Evolutionary conservation across 2,113 vertebrate genomes (phyloP), one percentile per base, ranked within the genome.

Genomic region (Erythrocercus mccallii): DNA sequence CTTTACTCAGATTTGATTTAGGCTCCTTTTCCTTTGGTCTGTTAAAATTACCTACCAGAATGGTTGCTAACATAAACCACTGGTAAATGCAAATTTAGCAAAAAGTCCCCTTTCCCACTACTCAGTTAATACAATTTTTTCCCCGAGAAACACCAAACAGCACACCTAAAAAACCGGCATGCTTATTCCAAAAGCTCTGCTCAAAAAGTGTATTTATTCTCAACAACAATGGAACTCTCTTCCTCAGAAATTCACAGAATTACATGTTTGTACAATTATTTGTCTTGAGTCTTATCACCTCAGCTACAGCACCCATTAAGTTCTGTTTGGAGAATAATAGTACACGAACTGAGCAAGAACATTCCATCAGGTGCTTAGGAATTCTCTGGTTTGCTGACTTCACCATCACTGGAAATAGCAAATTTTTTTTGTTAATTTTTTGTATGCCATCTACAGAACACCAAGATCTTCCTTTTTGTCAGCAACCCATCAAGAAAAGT

Each of bases 321-420:
- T 45, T 86, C 37, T 48, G 4, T 50, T 56, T 90, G 47, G 77
- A 56, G 38, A 95, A 81, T 45, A 87, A 90, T 5, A 86, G 27
- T 72, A 83, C 66, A 84, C 40, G 95, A 62, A 80, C 10, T 27
- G 31, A 92, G n/a, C 84, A 90, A 73, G 50, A 96, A 94, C 82
- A 95, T 97, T 94, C 70, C 27, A 48, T 18, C 79, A 87, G 61
- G 22, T 50, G 62, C 19, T 54, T 58, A 30, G 42, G 12, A 77
- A 94, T 84, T 96, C 62, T 58, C 19, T 81, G 68, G 37, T 40
- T 94, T 50, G 18, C 25, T 81, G 81, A 91, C 64, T 94, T 62
- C 23, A 85, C 38, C 53, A 19, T 69, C 85, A 93, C 6, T 84
- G 27, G 72, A 95, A 92, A 48, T 13, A 84, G 48, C n/a, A 42